phyloP scores from a whole-genome alignment of 2,888 invertebrate species.

The Orchesella flavescens region DNA sequence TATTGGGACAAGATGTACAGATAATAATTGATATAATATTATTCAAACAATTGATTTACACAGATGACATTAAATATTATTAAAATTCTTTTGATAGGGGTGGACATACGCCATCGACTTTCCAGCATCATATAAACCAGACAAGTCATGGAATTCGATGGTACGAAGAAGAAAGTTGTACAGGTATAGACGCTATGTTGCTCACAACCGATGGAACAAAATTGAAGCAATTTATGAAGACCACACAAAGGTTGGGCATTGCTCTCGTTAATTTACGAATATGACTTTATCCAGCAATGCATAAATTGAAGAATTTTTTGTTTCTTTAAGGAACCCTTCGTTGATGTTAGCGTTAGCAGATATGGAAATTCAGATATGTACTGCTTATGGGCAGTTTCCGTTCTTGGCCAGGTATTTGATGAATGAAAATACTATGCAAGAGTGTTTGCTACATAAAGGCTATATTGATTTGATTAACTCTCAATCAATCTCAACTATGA shows the following conservation, averaged over 20 bases:
- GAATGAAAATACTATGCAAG: background rate
- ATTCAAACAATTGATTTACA: too few relatives aligned
- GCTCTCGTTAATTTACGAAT: background rate
- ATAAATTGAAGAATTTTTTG: background rate
- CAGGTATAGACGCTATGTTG: constrained; percentile 88
- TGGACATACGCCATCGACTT: constrained; percentile 98
- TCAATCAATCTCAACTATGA: background rate
- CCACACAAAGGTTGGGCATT: constrained; percentile 81
- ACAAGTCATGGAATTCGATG: constrained; percentile 90
- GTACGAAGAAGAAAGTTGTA: constrained; percentile 90
- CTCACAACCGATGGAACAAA: constrained; percentile 93
- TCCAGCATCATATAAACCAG: constrained; percentile 87
- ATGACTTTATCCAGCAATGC: background rate
- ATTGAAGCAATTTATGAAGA: constrained; percentile 91
- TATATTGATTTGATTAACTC: background rate
- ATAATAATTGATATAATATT: too few relatives aligned
- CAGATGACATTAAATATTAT: background rate
- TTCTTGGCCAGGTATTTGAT: constrained; percentile 84
- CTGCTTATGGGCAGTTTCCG: constrained; percentile 94
- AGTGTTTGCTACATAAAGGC: constrained; percentile 20
- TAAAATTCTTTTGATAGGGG: constrained; percentile 77
- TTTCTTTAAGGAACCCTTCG: constrained; percentile 85
- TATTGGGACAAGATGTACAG: constrained; percentile 83
- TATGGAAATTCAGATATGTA: constrained; percentile 83
- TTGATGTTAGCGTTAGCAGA: constrained; percentile 91